A percentile compares a stretch with the other conserved stretches of the same genome.
Conservation (phyloP, 2,797 vertebrate genomes). For the Decapterus maruadsi region DNA sequence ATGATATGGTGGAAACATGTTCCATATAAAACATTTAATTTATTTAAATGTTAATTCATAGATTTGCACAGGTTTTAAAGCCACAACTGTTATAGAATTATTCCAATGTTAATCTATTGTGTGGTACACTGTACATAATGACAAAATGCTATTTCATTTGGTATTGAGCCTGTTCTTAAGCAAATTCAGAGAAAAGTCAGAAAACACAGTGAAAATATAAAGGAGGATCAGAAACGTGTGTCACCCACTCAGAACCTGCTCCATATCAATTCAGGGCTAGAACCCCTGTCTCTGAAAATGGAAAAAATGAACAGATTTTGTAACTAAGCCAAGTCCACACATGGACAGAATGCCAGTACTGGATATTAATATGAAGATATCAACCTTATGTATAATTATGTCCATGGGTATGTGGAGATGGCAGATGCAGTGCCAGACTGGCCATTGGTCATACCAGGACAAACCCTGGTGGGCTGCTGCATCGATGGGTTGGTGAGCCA, state of each 20-base stretch:
- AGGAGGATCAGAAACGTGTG: not conserved
- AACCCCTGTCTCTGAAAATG: not conserved
- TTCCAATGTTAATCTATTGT: not conserved
- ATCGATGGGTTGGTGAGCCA: not conserved
- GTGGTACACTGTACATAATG: not conserved
- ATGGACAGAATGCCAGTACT: not conserved
- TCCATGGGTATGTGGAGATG: not conserved
- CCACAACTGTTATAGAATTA: not conserved
- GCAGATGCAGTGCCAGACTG: not conserved
- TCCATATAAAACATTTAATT: not conserved
- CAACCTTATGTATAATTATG: not conserved
- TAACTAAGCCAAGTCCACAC: not conserved
- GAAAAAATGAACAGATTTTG: not conserved
- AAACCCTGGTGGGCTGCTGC: not conserved
- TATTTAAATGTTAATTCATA: not conserved
- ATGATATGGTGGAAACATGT: not conserved
- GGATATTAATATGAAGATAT: slow-evolving; percentile 14
- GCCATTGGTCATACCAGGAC: not conserved
- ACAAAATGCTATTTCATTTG: not conserved
- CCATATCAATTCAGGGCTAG: not conserved
- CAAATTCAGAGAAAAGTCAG: not conserved
- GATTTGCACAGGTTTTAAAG: not conserved
- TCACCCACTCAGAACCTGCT: not conserved
- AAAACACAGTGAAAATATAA: not conserved
- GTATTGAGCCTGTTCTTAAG: not conserved